phyloP scores from a whole-genome alignment of 1,140 invertebrate genomes.

The Agrilus planipennis region DNA sequence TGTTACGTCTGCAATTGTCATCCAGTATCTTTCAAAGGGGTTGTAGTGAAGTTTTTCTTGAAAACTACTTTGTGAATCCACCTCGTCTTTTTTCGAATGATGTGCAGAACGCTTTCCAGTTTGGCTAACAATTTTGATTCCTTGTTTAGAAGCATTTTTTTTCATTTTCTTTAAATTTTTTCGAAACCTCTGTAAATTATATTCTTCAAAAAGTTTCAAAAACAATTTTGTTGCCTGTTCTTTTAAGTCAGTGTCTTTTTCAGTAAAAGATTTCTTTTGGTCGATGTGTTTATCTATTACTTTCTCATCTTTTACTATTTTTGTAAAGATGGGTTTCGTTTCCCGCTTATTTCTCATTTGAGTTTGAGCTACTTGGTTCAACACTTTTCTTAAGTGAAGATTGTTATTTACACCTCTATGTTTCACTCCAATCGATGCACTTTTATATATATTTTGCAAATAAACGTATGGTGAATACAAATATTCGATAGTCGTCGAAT shows the following conservation, averaged over 20 bases:
- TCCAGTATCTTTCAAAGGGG: slow-evolving; percentile 21
- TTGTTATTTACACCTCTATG: slow-evolving; percentile 21
- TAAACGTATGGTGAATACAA: neutral
- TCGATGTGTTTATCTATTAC: neutral
- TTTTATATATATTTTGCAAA: slow-evolving; percentile 10
- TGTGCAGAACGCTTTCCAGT: neutral
- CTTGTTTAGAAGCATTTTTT: neutral
- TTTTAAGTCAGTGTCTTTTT: too few relatives aligned
- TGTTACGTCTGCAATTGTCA: slow-evolving; percentile 14
- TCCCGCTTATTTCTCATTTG: neutral
- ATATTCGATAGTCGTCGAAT: neutral
- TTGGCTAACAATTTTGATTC: neutral
- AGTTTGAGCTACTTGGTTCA: slow-evolving; percentile 3
- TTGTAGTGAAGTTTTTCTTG: slow-evolving; percentile 19
- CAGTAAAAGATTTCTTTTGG: neutral
- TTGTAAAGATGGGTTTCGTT: neutral
- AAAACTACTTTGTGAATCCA: slow-evolving; percentile 1
- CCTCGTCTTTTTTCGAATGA: slow-evolving; percentile 6
- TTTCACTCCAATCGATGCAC: slow-evolving; percentile 4
- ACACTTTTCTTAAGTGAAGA: slow-evolving; percentile 11
- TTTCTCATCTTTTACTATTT: neutral
- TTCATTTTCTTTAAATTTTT: slow-evolving; percentile 8
- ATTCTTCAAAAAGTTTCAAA: neutral
- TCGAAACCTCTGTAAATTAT: slow-evolving; percentile 4
- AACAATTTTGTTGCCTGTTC: neutral